phyloP scores from a whole-genome alignment of 2,797 vertebrate species.

The Tachyglossus aculeatus region DNA sequence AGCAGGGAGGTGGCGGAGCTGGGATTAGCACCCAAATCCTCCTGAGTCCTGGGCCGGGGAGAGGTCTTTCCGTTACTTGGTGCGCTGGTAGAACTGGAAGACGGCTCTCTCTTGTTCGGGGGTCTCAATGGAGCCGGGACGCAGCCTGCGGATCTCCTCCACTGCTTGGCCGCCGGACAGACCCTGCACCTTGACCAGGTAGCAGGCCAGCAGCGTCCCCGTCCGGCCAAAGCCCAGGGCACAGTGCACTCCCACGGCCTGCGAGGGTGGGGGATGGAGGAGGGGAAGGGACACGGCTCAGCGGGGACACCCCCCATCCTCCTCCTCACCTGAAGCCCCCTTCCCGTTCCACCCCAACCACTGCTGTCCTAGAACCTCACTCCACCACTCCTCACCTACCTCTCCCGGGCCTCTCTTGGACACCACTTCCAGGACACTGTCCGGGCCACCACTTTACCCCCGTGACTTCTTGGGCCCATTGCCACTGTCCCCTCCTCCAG shows the following conservation, averaged over 20 bases:
- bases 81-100: conserved; percentile 85
- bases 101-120: conserved; percentile 88
- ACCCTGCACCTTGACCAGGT: conserved; percentile 81
- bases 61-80: conserved; percentile 69
- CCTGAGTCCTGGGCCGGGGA: too few species aligned
- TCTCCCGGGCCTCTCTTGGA: background rate
- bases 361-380: background rate
- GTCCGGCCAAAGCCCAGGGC: conserved; percentile 89
- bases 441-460: background rate
- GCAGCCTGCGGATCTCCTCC: conserved; percentile 82
- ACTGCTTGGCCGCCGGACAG: conserved; percentile 83
- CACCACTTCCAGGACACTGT: background rate
- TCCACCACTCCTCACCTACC: background rate
- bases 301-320: background rate
- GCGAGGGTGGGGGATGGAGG: conserved; percentile 9
- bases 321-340: background rate
- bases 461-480: background rate
- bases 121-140: conserved; percentile 90
- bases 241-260: conserved; percentile 93
- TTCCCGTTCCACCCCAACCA: background rate
- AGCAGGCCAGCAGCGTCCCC: conserved; percentile 94
- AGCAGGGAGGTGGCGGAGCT: too few species aligned
- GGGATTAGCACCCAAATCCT: too few species aligned
- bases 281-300: background rate
- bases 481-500: background rate